Conservation (phyloP, 2,888 invertebrate genomes). For the Monopis laevigella region DNA sequence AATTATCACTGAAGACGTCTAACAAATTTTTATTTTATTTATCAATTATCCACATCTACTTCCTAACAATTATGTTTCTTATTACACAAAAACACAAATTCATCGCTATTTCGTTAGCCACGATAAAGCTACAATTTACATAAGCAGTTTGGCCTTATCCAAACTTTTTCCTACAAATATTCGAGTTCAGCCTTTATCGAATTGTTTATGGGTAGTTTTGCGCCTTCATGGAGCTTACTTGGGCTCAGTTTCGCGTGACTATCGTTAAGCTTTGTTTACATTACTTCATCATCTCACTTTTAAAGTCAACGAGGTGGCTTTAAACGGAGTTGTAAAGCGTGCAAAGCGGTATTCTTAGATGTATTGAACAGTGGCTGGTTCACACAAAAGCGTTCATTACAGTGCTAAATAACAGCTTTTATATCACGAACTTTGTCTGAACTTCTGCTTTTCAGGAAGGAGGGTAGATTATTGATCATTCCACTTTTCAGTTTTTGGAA, state of each 20-base stretch:
- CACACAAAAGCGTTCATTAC: constrained; percentile 35
- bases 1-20: too few relatives aligned
- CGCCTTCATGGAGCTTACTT: constrained; percentile 12
- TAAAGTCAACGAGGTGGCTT: constrained; percentile 2
- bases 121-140: constrained; percentile 9
- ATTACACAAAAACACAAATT: neutral
- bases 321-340: constrained; percentile 13
- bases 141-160: constrained; percentile 1
- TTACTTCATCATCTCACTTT: constrained; percentile 13
- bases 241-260: constrained; percentile 12
- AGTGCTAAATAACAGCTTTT: constrained; percentile 33
- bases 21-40: too few relatives aligned
- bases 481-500: constrained; percentile 6
- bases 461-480: constrained; percentile 7
- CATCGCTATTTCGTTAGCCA: constrained; percentile 4
- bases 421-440: constrained; percentile 18
- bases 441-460: constrained; percentile 8
- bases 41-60: too few relatives aligned
- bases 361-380: constrained; percentile 5
- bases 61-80: too few relatives aligned
- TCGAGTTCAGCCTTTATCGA: constrained; percentile 14
- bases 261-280: constrained; percentile 13
- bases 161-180: constrained; percentile 15
- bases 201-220: constrained; percentile 17
- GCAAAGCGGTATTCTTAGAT: neutral